A percentile compares a stretch with the other conserved stretches of the same genome.
phyloP scores from a whole-genome alignment of 1,140 invertebrate genomes.

The Camponotus vicinus region DNA sequence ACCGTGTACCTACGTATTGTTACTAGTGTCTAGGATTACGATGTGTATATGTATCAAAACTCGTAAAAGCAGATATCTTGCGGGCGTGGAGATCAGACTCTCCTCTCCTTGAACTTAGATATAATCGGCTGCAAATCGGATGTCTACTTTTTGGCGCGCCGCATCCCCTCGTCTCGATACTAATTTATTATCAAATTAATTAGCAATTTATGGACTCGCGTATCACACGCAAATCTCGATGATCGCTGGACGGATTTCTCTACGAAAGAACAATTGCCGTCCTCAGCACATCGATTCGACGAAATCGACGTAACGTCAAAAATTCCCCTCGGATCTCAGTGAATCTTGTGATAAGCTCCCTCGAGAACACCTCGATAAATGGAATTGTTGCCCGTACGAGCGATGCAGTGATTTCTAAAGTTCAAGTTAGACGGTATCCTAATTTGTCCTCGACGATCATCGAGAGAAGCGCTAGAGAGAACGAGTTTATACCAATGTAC shows the following conservation, averaged over 20 bases:
- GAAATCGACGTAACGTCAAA: constrained; percentile 52
- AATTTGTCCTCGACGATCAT: constrained; percentile 37
- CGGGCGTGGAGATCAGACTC: not conserved
- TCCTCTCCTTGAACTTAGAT: not conserved
- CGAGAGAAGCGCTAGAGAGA: constrained; percentile 33
- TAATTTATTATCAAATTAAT: constrained; percentile 33
- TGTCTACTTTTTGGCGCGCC: constrained; percentile 44
- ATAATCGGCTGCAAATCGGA: constrained; percentile 31
- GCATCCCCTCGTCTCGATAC: constrained; percentile 19
- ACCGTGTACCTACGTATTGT: constrained; percentile 68
- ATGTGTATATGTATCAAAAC: constrained; percentile 53
- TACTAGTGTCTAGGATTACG: constrained; percentile 55
- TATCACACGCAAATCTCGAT: constrained; percentile 38
- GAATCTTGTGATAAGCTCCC: constrained; percentile 10
- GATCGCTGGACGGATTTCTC: constrained; percentile 39
- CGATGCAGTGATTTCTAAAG: constrained; percentile 15
- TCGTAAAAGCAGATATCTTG: not conserved
- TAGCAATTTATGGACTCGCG: constrained; percentile 4
- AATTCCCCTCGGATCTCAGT: constrained; percentile 48
- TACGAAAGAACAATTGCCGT: constrained; percentile 79
- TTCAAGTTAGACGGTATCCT: constrained; percentile 33
- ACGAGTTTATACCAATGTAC: not conserved
- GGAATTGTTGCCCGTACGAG: constrained; percentile 38
- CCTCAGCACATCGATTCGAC: constrained; percentile 82
- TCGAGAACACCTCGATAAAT: constrained; percentile 42